Evolutionary conservation across 2,113 vertebrate species (phyloP).

Genomic region (Tichodroma muraria): DNA sequence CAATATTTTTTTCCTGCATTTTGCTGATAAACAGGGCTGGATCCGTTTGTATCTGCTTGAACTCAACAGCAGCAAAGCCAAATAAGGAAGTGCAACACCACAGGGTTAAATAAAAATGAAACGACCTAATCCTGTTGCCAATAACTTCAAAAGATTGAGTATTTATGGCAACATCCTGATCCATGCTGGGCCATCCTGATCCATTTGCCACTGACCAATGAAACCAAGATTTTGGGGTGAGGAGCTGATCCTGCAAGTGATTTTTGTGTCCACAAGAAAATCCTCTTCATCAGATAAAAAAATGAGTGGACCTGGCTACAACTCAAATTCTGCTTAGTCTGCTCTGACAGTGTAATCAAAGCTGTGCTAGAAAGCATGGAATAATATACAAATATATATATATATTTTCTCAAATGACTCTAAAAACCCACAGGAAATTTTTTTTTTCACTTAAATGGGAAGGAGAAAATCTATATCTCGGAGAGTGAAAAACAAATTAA

Average conservation of each 20-base stretch:
- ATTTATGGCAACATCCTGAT: background rate
- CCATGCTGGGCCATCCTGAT: background rate
- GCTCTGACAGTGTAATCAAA: slow-evolving; percentile 36
- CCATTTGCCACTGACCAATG: background rate
- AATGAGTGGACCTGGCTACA: background rate
- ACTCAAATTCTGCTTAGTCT: background rate
- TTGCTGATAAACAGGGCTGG: background rate
- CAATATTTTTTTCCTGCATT: background rate
- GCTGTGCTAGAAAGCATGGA: background rate
- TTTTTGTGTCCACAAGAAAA: background rate
- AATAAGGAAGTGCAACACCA: background rate
- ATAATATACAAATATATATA: slow-evolving; percentile 43
- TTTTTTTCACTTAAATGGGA: slow-evolving; percentile 30
- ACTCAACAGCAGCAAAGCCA: background rate
- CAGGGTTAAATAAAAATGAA: background rate
- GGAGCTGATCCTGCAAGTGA: background rate
- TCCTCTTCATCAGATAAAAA: background rate
- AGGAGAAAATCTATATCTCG: slow-evolving; percentile 47
- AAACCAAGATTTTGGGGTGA: background rate
- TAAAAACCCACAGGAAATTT: slow-evolving; percentile 19
- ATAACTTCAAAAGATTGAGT: background rate
- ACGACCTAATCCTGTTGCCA: background rate
- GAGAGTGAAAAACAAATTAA: slow-evolving; percentile 62
- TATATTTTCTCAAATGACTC: slow-evolving; percentile 38
- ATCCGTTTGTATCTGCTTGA: background rate